Evolutionary conservation across 1,140 invertebrate genomes (phyloP).

Genomic region (Penaeus chinensis): DNA sequence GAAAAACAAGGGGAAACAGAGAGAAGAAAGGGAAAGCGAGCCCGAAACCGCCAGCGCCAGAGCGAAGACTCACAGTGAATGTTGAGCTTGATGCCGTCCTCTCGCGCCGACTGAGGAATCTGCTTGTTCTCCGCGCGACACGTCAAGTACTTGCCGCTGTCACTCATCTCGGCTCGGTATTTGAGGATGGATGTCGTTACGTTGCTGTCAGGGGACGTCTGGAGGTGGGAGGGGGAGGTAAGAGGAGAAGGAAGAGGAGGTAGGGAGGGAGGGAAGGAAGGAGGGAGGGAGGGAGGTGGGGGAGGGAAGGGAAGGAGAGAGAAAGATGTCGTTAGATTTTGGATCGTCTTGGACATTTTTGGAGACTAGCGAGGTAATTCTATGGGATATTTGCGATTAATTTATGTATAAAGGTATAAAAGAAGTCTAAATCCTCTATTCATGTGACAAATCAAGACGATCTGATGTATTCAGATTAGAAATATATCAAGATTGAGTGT

Average conservation of each 20-base stretch:
- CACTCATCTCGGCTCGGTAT: slow-evolving; percentile 66
- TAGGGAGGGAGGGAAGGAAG: background rate
- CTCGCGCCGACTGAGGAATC: slow-evolving; percentile 65
- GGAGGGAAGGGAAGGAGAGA: slow-evolving; percentile 3
- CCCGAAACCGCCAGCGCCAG: too few species aligned
- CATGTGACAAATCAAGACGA: too few species aligned
- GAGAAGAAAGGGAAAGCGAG: background rate
- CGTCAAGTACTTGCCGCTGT: slow-evolving; percentile 67
- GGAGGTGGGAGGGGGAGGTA: background rate
- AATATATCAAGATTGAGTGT: too few species aligned
- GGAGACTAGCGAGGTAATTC: too few species aligned
- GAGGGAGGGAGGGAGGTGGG: background rate
- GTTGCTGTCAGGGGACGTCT: slow-evolving; percentile 66
- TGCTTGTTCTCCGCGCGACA: slow-evolving; percentile 67
- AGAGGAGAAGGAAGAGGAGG: background rate
- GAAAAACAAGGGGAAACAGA: too few species aligned
- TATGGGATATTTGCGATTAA: too few species aligned
- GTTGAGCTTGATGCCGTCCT: slow-evolving; percentile 67
- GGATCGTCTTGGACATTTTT: too few species aligned
- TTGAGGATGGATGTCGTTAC: slow-evolving; percentile 67
- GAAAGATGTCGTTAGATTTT: background rate
- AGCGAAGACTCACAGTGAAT: slow-evolving; percentile 67
- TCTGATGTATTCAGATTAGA: too few species aligned
- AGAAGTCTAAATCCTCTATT: too few species aligned
- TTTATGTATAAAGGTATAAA: too few species aligned